Evolutionary conservation across 1,140 invertebrate genomes (phyloP).

Genomic region (Cotesia glomerata): DNA sequence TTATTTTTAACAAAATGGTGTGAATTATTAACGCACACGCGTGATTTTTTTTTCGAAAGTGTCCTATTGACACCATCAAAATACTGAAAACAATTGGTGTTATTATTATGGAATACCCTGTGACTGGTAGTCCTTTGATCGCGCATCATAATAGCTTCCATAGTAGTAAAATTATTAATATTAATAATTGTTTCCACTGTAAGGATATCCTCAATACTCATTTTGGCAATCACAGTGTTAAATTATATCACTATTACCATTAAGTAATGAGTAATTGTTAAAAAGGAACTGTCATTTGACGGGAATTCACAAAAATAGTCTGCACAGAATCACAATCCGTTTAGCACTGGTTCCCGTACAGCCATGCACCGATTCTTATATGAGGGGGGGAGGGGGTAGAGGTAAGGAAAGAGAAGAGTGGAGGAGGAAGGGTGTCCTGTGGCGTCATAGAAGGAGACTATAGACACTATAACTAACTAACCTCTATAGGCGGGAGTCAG

Average conservation of each 20-base stretch:
- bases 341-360: slow-evolving; percentile 54
- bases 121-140: slow-evolving; percentile 59
- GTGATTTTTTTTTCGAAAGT: too few species aligned
- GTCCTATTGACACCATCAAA: too few species aligned
- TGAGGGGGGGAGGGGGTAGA: slow-evolving; percentile 33
- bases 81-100: not conserved
- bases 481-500: not conserved
- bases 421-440: slow-evolving; percentile 19
- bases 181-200: slow-evolving; percentile 21
- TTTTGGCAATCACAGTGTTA: slow-evolving; percentile 33
- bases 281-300: slow-evolving; percentile 4
- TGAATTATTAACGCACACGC: too few species aligned
- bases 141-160: slow-evolving; percentile 51
- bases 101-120: slow-evolving; percentile 41
- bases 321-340: slow-evolving; percentile 48
- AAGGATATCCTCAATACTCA: slow-evolving; percentile 36
- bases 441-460: not conserved
- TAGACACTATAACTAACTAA: too few species aligned
- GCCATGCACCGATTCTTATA: slow-evolving; percentile 59
- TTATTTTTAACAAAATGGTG: too few species aligned
- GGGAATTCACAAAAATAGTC: slow-evolving; percentile 17
- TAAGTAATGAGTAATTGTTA: not conserved
- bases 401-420: slow-evolving; percentile 1
- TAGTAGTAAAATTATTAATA: slow-evolving; percentile 31
- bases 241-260: too few species aligned